Base-by-base conservation (phyloP, 2,888 invertebrate genomes). In the Epistrophella euchroma region DNA sequence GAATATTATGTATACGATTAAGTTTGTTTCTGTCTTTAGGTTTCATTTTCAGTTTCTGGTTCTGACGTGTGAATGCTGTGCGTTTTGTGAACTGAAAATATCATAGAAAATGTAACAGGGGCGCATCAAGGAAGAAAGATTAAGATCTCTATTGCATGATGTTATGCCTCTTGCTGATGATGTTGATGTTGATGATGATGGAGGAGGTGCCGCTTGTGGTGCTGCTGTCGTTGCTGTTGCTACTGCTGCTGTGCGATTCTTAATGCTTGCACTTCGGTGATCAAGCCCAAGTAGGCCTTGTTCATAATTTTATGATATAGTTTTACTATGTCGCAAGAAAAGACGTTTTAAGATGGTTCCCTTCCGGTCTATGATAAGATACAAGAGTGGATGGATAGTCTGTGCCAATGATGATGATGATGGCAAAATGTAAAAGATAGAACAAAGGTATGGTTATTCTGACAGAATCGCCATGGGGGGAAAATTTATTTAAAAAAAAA, bases 221-320 rank as follows among this genome's bases (percentile, higher is more conserved):
- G 70, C 40, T 70, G 25, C 47, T 68, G 73, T 74, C 58, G 52
- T 45, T 40, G 17, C 43, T 50, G 13, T 22, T 55, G 52, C 50
- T 43, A 47, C 80, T 62, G 66, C 66, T 83, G 72, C 73, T 83
- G 79, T 71, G 80, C 71, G 43, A 75, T 50, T 32, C 11, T 74
- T 75, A 52, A 72, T 86, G 85, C 85, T 73, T 64, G 73, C 85
- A 85, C 85, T 77, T 81, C 85, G 55, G 55, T 58, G 72, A 77
- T 72, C 75, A 73, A 28, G 17, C n/a, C n/a, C 85, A 70, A 86
- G 81, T 76, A 81, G 80, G 77, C 73, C 81, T 77, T 73, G 62
- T 77, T 81, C 73, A 86, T 81, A 81, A 81, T 77, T 86, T 56
- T 73, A 77, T 85, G 81, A 0, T 1, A 81, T 77, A 85, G 85